Percentiles rank a stretch among this genome's conserved stretches.
These are phyloP conservation scores for Pollicipes pollicipes DNA, from an alignment of 1,140 invertebrate species.

Conservation along the genomic window DNA sequence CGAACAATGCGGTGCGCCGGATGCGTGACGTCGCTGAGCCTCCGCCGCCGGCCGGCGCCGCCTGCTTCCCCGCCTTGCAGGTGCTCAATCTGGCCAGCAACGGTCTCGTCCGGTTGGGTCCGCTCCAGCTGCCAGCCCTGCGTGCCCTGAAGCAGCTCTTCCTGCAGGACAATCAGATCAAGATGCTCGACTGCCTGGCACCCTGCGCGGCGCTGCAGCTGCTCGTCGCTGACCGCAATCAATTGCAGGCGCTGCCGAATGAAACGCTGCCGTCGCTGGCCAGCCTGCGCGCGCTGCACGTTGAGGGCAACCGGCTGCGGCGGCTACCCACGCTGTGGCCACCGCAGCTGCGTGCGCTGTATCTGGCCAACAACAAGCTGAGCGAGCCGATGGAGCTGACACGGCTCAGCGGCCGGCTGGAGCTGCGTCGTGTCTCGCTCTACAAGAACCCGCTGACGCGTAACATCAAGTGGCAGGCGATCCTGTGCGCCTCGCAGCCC, in stretches of 20 bases:
- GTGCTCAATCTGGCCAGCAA: neutral
- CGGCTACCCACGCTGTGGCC: neutral
- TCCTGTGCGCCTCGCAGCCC: neutral
- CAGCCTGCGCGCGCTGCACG: neutral
- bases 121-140: neutral
- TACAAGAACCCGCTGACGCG: constrained; percentile 1
- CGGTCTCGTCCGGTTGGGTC: neutral
- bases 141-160: neutral
- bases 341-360: neutral
- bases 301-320: neutral
- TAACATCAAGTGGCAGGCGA: neutral
- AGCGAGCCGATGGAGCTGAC: constrained; percentile 1
- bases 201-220: neutral
- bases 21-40: neutral
- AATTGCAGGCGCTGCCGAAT: neutral
- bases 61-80: neutral
- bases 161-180: neutral
- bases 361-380: neutral
- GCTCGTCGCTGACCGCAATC: neutral
- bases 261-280: neutral
- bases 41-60: too few relatives aligned
- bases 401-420: neutral
- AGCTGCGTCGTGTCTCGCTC: neutral
- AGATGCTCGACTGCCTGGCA: neutral
- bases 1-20: neutral